Evolutionary conservation across 2,113 vertebrate species (phyloP).

Genomic region (Rhinogobius similis): DNA sequence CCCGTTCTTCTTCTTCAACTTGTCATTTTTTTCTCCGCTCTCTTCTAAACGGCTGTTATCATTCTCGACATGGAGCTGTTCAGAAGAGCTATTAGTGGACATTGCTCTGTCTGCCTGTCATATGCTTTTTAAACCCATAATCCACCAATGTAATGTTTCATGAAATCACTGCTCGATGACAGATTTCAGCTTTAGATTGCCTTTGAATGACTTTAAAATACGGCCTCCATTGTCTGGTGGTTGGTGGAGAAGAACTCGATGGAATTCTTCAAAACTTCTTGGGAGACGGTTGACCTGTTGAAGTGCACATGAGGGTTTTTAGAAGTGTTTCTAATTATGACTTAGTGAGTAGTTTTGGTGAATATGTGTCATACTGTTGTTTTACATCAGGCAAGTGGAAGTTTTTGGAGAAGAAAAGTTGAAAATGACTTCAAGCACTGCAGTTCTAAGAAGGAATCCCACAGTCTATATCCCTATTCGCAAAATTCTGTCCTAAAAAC

Average conservation of each 20-base stretch:
- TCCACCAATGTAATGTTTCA: conserved; percentile 6
- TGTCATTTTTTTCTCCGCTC: not conserved
- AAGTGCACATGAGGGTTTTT: not conserved
- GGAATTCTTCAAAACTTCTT: not conserved
- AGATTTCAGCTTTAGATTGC: not conserved
- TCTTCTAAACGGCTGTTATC: not conserved
- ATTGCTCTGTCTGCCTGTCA: conserved; percentile 1
- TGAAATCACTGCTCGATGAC: conserved; percentile 3
- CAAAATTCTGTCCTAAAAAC: too few species aligned
- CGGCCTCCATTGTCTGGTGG: not conserved
- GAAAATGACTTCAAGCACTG: too few species aligned
- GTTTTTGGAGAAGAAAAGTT: too few species aligned
- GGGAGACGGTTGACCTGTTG: not conserved
- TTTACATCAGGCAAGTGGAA: too few species aligned
- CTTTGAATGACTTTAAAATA: conserved; percentile 18
- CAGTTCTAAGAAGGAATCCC: too few species aligned
- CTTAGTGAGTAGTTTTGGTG: not conserved
- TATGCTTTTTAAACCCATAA: conserved; percentile 1
- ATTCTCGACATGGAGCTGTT: not conserved
- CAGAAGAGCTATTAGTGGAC: not conserved
- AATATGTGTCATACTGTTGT: too few species aligned
- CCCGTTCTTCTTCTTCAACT: not conserved
- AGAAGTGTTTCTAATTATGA: too few species aligned
- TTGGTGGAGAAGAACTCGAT: not conserved
- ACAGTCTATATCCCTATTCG: too few species aligned